Base-by-base conservation (phyloP, 1,140 invertebrate species). In the Trachymyrmex septentrionalis region DNA sequence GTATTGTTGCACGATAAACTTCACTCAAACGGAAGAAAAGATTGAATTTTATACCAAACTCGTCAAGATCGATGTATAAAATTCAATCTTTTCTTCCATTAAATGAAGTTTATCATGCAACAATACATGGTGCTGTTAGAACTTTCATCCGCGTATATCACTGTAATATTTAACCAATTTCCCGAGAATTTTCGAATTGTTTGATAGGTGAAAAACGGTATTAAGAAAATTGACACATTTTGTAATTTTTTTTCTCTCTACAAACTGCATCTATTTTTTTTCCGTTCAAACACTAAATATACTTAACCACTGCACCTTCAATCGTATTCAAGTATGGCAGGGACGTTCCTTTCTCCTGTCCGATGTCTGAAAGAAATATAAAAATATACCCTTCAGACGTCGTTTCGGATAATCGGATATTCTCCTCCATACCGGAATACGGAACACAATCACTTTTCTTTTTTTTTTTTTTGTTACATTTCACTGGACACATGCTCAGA, bases 231-330 rank as follows among this genome's bases (percentile, higher is more conserved):
- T 92, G 92, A 95, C 90, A 92, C 91, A 93, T 88, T 82, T 67
- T 61, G 48, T 86, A 59, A 88, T 89, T 92, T 93, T 93, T 90
- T 88, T 92, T 93, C 93, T 90, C 73, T 94, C 93, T 94, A 92
- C 93, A 92, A 92, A 94, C 89, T 93, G 93, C 92, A 94, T 94
- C 94, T 95, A 95, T 95, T 95, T 94, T 94, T 34, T 93, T 92
- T 92, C 69, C 34, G 89, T 92, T 93, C 87, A 90, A 91, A 93
- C 94, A 94, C 94, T 93, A 94, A 88, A 78, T 92, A 90, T 94
- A 94, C 94, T 94, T 92, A 92, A 93, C 92, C 94, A 94, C 94
- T 94, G 93, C 94, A 95, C 94, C 93, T 92, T 88, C 78, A 64
- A 66, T 94, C 90, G 92, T 88, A 91, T 88, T 92, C 91, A 90